A percentile compares a stretch with the other conserved stretches of the same genome.
These are phyloP conservation scores for Poeciliopsis prolifica DNA, from an alignment of 2,113 vertebrate species.

Conservation along the genomic window DNA sequence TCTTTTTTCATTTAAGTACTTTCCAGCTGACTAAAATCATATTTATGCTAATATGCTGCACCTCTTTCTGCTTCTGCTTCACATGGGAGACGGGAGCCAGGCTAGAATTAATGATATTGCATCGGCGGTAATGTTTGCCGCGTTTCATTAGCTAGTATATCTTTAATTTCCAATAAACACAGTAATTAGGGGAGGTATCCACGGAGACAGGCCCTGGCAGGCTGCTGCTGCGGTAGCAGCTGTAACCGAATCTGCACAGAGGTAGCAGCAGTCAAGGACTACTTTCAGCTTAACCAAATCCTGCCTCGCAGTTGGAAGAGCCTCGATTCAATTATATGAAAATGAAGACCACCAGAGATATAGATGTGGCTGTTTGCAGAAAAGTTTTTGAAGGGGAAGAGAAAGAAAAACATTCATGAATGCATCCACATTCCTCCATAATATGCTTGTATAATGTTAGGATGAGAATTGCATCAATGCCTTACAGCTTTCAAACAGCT, in stretches of 20 bases:
- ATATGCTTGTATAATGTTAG: neutral
- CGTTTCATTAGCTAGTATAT: conserved; percentile 84
- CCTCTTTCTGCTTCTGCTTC: conserved; percentile 69
- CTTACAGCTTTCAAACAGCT: conserved; percentile 28
- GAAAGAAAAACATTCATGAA: conserved; percentile 31
- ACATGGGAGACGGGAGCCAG: conserved; percentile 75
- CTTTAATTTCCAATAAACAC: conserved; percentile 88
- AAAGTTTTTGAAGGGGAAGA: conserved; percentile 49
- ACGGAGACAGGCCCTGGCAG: conserved; percentile 75
- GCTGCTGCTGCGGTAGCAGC: conserved; percentile 77
- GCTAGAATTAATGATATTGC: conserved; percentile 83
- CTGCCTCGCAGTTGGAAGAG: conserved; percentile 74
- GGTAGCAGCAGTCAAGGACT: conserved; percentile 76
- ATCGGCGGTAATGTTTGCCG: conserved; percentile 80
- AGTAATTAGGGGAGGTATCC: conserved; percentile 82
- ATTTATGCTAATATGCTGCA: conserved; percentile 80
- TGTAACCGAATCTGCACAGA: conserved; percentile 79
- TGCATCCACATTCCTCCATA: conserved; percentile 18
- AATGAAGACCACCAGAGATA: conserved; percentile 80
- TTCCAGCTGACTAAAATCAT: conserved; percentile 82
- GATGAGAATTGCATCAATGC: conserved; percentile 6
- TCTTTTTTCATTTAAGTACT: conserved; percentile 78
- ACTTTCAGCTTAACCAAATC: conserved; percentile 82
- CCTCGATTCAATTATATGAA: conserved; percentile 82
- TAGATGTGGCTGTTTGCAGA: conserved; percentile 49